These are phyloP conservation scores for Liopterus haemorrhoidalis DNA, from an alignment of 2,888 invertebrate species.

Conservation along the genomic window DNA sequence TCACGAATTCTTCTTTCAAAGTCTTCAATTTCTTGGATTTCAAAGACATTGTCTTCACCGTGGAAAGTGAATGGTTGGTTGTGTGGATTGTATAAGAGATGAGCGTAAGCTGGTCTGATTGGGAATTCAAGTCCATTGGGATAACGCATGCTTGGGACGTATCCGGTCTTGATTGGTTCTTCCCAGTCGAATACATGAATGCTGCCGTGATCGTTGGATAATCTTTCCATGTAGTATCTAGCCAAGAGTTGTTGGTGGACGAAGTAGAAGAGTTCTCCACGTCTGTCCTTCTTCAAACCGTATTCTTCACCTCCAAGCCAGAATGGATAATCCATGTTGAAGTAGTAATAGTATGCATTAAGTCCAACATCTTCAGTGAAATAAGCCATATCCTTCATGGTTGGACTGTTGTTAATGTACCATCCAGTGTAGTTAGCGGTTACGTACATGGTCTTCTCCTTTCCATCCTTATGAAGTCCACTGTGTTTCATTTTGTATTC, in stretches of 20 bases:
- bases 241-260: constrained; percentile 62
- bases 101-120: constrained; percentile 53
- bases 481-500: constrained; percentile 54
- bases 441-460: constrained; percentile 45
- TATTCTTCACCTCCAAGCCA: constrained; percentile 56
- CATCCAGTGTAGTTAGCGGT: constrained; percentile 58
- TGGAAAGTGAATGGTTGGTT: constrained; percentile 33
- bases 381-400: constrained; percentile 55
- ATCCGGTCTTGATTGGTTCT: constrained; percentile 53
- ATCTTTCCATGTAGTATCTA: constrained; percentile 69
- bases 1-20: constrained; percentile 53
- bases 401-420: constrained; percentile 51
- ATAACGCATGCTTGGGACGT: constrained; percentile 57
- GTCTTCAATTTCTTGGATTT: constrained; percentile 44
- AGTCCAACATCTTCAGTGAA: constrained; percentile 67
- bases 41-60: constrained; percentile 49
- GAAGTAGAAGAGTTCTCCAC: constrained; percentile 61
- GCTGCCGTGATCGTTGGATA: constrained; percentile 63
- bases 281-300: constrained; percentile 51
- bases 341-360: constrained; percentile 60
- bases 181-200: constrained; percentile 55
- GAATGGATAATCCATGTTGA: constrained; percentile 56
- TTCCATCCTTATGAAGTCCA: constrained; percentile 33
- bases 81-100: constrained; percentile 42
- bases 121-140: constrained; percentile 63